These are phyloP conservation scores for Microcaecilia unicolor DNA, from an alignment of 2,797 vertebrate genomes.

Conservation along the genomic window DNA sequence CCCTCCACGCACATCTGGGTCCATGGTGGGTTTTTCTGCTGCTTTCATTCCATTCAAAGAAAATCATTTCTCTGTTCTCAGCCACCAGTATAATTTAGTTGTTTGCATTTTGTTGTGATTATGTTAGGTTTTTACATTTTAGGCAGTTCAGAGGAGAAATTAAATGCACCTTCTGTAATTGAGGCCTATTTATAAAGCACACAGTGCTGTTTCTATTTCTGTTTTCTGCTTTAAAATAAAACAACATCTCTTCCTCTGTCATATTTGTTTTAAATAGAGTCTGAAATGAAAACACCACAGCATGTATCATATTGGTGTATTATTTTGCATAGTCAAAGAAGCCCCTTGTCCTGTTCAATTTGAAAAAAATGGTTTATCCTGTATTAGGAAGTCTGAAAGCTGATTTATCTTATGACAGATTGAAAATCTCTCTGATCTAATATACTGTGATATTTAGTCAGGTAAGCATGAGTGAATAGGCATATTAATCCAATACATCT, in stretches of 20 bases:
- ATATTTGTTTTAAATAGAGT: slow-evolving; percentile 23
- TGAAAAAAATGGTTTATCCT: slow-evolving; percentile 28
- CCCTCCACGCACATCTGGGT: slow-evolving; percentile 19
- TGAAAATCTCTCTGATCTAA: slow-evolving; percentile 77
- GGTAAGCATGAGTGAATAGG: slow-evolving; percentile 97
- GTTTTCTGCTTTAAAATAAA: slow-evolving; percentile 13
- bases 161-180: slow-evolving; percentile 20
- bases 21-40: slow-evolving; percentile 34
- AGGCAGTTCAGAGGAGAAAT: slow-evolving; percentile 8
- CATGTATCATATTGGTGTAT: no score
- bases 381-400: slow-evolving; percentile 52
- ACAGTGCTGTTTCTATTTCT: slow-evolving; percentile 23
- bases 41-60: slow-evolving; percentile 40
- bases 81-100: slow-evolving; percentile 34
- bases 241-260: slow-evolving; percentile 15
- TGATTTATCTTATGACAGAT: slow-evolving; percentile 74
- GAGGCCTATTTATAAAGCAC: slow-evolving; percentile 9
- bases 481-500: slow-evolving; percentile 99
- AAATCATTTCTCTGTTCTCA: slow-evolving; percentile 40
- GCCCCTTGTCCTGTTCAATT: no score
- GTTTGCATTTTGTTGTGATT: slow-evolving; percentile 35
- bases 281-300: slow-evolving; percentile 33
- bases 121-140: slow-evolving; percentile 15
- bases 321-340: no score
- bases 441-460: slow-evolving; percentile 88